These are phyloP conservation scores for Esperia sulphurella DNA, from an alignment of 2,888 invertebrate species.

Conservation along the genomic window DNA sequence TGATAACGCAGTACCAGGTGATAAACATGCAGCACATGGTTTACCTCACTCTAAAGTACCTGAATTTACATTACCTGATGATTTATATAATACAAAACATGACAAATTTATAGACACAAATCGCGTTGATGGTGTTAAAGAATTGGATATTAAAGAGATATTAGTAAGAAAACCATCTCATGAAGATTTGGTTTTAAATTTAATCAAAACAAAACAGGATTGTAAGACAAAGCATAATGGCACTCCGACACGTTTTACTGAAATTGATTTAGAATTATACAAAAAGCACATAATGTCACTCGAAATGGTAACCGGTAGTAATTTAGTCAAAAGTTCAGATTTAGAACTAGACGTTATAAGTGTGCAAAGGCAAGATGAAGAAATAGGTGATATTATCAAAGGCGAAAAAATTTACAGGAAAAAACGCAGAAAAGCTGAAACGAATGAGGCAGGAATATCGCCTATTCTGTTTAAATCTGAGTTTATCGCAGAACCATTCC, in stretches of 20 bases:
- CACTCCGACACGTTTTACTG: conserved; percentile 6
- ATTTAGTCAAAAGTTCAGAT: conserved; percentile 32
- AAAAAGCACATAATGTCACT: too few species aligned
- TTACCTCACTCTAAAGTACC: not conserved
- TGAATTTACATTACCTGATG: too few species aligned
- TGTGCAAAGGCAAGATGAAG: conserved; percentile 17
- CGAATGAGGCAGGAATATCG: conserved; percentile 13
- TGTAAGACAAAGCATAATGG: conserved; percentile 7
- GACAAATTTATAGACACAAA: too few species aligned
- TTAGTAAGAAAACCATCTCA: conserved; percentile 26
- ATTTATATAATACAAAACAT: too few species aligned
- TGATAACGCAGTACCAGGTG: conserved; percentile 3
- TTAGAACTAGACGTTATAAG: conserved; percentile 31
- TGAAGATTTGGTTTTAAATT: conserved; percentile 31
- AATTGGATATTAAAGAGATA: conserved; percentile 28
- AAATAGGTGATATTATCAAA: conserved; percentile 36
- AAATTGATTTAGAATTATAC: conserved; percentile 8
- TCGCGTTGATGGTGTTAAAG: conserved; percentile 13
- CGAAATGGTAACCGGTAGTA: too few species aligned
- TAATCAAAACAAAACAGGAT: conserved; percentile 35
- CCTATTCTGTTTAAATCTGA: not conserved
- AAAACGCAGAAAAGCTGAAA: conserved; percentile 22
- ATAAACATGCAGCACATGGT: not conserved
- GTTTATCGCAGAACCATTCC: not conserved
- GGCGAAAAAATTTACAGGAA: conserved; percentile 42